Conservation (phyloP, 2,113 vertebrate genomes). For the Ciconia stormi region DNA sequence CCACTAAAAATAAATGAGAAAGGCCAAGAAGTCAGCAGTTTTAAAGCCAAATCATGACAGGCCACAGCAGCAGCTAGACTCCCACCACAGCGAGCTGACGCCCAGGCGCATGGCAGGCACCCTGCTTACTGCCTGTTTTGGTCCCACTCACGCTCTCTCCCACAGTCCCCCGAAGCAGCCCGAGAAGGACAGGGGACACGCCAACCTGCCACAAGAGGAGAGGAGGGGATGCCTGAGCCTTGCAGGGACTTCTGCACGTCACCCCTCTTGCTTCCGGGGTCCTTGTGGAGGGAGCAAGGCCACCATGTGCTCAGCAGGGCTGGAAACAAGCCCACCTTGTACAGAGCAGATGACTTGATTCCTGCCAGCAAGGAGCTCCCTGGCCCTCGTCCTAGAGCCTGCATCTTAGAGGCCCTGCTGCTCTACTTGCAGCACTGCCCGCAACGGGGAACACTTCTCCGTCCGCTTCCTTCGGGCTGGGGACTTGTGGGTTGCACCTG, state of each 20-base stretch:
- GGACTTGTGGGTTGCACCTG: not conserved
- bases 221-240: not conserved
- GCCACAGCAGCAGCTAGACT: not conserved
- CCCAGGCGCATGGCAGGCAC: not conserved
- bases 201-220: not conserved
- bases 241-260: not conserved
- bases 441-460: not conserved
- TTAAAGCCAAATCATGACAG: not conserved
- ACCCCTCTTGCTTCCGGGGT: not conserved
- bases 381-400: not conserved
- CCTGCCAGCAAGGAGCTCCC: not conserved
- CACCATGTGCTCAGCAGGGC: not conserved
- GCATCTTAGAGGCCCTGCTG: not conserved
- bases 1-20: constrained; percentile 33
- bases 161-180: not conserved
- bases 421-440: not conserved
- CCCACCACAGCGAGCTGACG: not conserved
- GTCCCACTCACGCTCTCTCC: not conserved
- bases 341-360: not conserved
- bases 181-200: accelerated
- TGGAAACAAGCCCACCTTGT: not conserved
- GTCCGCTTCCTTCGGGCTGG: accelerated
- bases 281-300: not conserved
- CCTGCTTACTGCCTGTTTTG: not conserved
- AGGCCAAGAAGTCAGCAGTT: constrained; percentile 4